Base-by-base conservation (phyloP, 2,888 invertebrate genomes). In the Cephus pygmeus region DNA sequence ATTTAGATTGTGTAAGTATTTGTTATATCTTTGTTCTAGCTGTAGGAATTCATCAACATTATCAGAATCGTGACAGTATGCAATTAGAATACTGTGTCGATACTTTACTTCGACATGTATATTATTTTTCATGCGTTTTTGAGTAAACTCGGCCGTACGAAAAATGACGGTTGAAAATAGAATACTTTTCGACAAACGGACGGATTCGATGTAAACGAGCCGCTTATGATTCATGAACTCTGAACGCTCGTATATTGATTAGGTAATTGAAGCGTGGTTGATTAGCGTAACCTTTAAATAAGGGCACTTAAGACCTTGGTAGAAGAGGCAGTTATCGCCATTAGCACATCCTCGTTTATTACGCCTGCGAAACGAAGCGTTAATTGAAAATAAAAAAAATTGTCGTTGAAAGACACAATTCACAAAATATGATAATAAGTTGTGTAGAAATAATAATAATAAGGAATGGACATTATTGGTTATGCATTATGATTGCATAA, bases 231-330 rank as follows among this genome's bases (percentile, higher is more conserved):
- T 71, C 71, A 71, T 71, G 71, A 30, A 71, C 34, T 71, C 71
- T 33, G 31, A 33, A 33, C 71, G 71, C 71, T 33, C 23, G 71
- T 71, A 34, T 76, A 74, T 78, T 76, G 75, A 73, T 73, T 73
- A 69, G 73, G 77, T 76, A 79, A 80, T 80, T 76, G 79, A 77
- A 73, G 75, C 73, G 34, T 30, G 56, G 75, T 68, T 80, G 76
- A 79, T 82, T 77, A 71, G 31, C 78, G 75, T 73, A 73, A 73
- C 75, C 33, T 40, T 78, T 36, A 75, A 79, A 78, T 77, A 76
- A 79, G 56, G 75, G 75, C 69, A 74, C 69, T 77, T 33, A 15
- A 31, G 79, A 79, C 80, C 80, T 82, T 80, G 81, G 34, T 69
- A 36, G 69, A 6, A 73, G 77, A 76, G 56, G 56, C 56, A 56